These are phyloP conservation scores for Peucedramus taeniatus DNA, from an alignment of 2,113 vertebrate genomes.

Conservation along the genomic window DNA sequence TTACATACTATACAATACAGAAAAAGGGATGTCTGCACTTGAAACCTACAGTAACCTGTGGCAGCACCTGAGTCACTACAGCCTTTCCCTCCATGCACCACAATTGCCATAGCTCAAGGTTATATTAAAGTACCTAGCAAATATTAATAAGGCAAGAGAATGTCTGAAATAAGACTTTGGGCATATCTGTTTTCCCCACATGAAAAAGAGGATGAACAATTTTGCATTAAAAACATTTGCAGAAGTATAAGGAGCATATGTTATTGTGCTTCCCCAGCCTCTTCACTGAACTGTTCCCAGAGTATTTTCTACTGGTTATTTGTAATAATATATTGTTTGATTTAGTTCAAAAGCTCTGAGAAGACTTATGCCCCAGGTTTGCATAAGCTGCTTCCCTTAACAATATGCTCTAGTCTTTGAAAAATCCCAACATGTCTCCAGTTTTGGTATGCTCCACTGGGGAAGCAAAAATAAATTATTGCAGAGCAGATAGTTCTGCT, in stretches of 20 bases:
- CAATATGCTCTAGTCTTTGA: neutral
- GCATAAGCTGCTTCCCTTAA: neutral
- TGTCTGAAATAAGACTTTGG: neutral
- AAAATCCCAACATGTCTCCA: neutral
- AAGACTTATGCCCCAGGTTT: neutral
- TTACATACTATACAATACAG: neutral
- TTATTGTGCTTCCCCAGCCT: neutral
- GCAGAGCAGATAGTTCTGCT: neutral
- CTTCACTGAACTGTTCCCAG: neutral
- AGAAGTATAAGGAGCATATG: neutral
- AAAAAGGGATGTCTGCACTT: neutral
- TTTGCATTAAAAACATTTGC: neutral
- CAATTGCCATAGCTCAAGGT: neutral
- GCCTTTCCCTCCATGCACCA: neutral
- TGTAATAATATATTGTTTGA: neutral
- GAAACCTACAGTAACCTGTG: neutral
- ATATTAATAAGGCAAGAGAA: neutral
- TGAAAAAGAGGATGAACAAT: neutral
- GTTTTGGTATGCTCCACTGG: neutral
- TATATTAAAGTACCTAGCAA: neutral
- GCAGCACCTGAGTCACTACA: neutral
- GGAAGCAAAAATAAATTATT: neutral
- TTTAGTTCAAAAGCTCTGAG: neutral
- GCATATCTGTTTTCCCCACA: neutral
- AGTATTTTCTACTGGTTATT: neutral